phyloP scores from a whole-genome alignment of 2,888 invertebrate species.

The Acleris holmiana region DNA sequence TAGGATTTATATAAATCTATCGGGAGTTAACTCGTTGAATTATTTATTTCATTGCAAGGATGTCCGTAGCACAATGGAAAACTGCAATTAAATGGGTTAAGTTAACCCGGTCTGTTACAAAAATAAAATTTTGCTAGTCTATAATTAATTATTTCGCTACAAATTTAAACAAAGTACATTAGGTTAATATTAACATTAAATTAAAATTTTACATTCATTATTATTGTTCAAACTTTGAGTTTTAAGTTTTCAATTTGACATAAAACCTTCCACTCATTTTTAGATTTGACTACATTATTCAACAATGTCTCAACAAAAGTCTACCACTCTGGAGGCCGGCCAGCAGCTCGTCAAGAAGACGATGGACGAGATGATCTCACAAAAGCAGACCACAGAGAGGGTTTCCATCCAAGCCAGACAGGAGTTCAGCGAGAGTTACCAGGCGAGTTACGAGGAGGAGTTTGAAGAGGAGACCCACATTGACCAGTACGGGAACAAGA shows the following conservation, averaged over 20 bases:
- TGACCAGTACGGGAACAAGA: conserved; percentile 74
- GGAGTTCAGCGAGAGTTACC: conserved; percentile 76
- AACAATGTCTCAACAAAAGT: conserved; percentile 71
- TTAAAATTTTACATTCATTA: neutral
- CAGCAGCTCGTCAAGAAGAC: conserved; percentile 78
- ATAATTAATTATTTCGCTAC: neutral
- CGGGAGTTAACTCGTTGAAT: conserved; percentile 46
- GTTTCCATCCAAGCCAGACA: conserved; percentile 78
- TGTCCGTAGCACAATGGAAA: neutral
- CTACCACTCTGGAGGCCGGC: conserved; percentile 66
- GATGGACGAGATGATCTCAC: conserved; percentile 76
- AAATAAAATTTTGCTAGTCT: neutral
- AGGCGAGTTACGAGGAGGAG: conserved; percentile 80
- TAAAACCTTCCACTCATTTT: conserved; percentile 15
- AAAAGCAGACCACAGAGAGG: conserved; percentile 70
- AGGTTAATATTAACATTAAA: neutral
- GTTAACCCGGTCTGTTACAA: neutral
- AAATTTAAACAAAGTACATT: neutral
- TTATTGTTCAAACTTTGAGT: neutral
- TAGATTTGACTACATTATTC: conserved; percentile 35
- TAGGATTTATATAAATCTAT: conserved; percentile 56
- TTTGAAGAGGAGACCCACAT: conserved; percentile 79
- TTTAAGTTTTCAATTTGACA: conserved; percentile 6
- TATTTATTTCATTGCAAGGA: conserved; percentile 44
- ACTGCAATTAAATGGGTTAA: neutral